Conservation (phyloP, 1,140 invertebrate species). For the Plutomurus gul region DNA sequence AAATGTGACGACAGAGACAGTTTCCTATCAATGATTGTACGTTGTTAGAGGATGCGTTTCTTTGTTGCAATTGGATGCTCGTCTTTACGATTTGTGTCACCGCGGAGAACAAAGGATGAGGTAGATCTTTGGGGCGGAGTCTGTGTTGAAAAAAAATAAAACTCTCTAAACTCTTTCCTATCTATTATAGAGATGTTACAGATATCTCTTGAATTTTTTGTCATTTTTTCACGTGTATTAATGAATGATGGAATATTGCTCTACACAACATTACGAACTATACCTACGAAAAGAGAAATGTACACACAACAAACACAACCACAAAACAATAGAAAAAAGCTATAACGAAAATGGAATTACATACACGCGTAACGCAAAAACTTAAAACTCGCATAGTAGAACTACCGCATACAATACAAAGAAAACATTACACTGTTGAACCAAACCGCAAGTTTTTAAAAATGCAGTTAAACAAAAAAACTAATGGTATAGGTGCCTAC, state of each 20-base stretch:
- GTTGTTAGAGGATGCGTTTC: no score
- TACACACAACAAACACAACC: neutral
- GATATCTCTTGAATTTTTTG: conserved; percentile 22
- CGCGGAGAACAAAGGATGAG: neutral
- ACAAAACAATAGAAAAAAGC: neutral
- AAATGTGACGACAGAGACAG: no score
- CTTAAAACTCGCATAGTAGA: no score
- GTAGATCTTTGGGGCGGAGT: neutral
- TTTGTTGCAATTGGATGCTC: no score
- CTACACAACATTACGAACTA: conserved; percentile 13
- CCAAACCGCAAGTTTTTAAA: no score
- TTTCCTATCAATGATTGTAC: no score
- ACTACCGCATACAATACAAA: no score
- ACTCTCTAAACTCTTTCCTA: conserved; percentile 43
- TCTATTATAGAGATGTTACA: conserved; percentile 1
- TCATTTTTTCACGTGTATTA: conserved; percentile 13
- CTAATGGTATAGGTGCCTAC: no score
- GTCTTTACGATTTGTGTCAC: neutral
- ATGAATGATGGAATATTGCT: conserved; percentile 33
- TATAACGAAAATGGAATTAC: neutral
- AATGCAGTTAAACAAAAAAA: no score
- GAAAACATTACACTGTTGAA: no score
- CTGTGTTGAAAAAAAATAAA: conserved; percentile 51
- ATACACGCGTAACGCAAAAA: no score
- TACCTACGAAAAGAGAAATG: neutral